Base-by-base conservation (phyloP, 2,888 invertebrate genomes). In the Dynastes grantii region DNA sequence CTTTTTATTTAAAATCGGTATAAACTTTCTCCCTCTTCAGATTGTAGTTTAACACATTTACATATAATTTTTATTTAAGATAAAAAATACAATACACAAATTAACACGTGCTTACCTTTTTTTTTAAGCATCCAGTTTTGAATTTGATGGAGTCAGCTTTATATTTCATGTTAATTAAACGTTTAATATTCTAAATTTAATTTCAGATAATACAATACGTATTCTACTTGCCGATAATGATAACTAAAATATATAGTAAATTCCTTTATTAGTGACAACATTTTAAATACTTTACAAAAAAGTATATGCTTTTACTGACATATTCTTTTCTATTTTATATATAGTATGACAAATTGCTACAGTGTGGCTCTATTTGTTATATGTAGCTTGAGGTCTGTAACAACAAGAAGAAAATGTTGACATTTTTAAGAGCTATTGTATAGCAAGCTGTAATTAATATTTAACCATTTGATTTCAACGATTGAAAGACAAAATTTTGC, bases 311-410 rank as follows among this genome's bases (percentile, higher is more conserved):
- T 45, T 51, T 37, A 68, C 37, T 68, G 22, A 16, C 16, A 40
- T 32, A 27, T 64, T 45, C n/a, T 37, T 67, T 40, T 22, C 45
- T 45, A 45, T 27, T 22, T 68, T 29, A 5, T 68, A 49, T 49
- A 45, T 49, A 68, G 13, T 45, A 68, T 68, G 49, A 68, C 27
- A 68, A 68, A 37, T 29, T 40, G 68, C 68, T 68, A 65, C 22
- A 61, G 29, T 68, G 45, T 68, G 4, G 22, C 37, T 68, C 68
- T 68, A 68, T 40, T 37, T 65, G 37, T 68, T 65, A 45, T 68
- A 68, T 68, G 68, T 68, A 68, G 68, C 68, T 45, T 68, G 68
- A 68, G 16, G 13, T 27, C n/a, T 68, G 16, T 45, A 68, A 68
- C 27, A 37, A 40, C 4, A 0, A 65, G 51, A 65, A 63, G 29